A percentile compares a stretch with the other conserved stretches of the same genome.
Conservation (phyloP, 1,140 invertebrate species). For the Cydia splendana region DNA sequence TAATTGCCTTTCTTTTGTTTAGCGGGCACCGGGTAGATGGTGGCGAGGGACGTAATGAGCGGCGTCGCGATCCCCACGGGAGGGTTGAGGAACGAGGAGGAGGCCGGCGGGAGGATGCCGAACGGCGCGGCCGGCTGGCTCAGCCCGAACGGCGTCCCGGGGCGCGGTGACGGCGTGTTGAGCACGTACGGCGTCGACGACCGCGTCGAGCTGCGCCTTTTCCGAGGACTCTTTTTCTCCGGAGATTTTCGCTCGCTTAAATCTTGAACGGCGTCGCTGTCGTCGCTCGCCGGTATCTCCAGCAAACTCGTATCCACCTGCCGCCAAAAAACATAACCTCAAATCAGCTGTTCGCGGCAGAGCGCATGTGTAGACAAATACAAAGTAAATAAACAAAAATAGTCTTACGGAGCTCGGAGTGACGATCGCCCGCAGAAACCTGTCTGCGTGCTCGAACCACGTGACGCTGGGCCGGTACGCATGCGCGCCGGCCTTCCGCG, state of each 20-base stretch:
- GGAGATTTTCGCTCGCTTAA: constrained; percentile 71
- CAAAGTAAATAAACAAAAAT: constrained; percentile 54
- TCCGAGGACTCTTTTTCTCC: constrained; percentile 73
- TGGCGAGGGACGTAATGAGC: constrained; percentile 67
- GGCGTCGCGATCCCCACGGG: constrained; percentile 72
- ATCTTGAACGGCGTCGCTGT: constrained; percentile 74
- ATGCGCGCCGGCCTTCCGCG: constrained; percentile 74
- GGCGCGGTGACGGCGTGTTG: constrained; percentile 74
- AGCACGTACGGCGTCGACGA: constrained; percentile 74
- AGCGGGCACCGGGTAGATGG: constrained; percentile 67
- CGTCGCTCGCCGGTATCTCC: constrained; percentile 73
- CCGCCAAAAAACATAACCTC: constrained; percentile 50
- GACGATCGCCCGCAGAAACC: constrained; percentile 78
- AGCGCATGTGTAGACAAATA: constrained; percentile 55
- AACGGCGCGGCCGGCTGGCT: constrained; percentile 62
- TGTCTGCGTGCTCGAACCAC: constrained; percentile 79
- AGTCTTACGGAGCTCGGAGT: constrained; percentile 76
- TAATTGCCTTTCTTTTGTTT: constrained; percentile 69
- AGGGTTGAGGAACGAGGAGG: constrained; percentile 65
- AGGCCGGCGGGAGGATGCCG: constrained; percentile 64
- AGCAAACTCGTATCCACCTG: constrained; percentile 72
- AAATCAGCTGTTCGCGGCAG: constrained; percentile 43
- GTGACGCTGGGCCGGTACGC: constrained; percentile 78
- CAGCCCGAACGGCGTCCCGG: constrained; percentile 68
- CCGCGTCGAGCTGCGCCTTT: constrained; percentile 70